A percentile compares a stretch with the other conserved stretches of the same genome.
Conservation (phyloP, 2,797 vertebrate species). For the Dicrostonyx torquatus region DNA sequence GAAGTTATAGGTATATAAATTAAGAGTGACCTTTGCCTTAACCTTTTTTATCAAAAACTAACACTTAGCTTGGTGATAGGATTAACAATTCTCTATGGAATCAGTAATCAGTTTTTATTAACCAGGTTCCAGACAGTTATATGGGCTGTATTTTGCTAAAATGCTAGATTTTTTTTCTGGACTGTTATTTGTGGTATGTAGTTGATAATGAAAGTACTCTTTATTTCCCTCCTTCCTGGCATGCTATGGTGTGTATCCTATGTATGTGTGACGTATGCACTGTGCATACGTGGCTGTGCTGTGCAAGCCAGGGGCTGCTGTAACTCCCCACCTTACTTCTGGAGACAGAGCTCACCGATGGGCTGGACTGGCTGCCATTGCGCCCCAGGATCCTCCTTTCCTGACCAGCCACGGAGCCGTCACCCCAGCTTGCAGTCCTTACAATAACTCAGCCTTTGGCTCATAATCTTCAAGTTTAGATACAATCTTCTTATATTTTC, state of each 20-base stretch:
- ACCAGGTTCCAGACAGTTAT: background rate
- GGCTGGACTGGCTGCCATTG: background rate
- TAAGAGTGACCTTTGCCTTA: conserved; percentile 25
- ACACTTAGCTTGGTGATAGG: conserved; percentile 15
- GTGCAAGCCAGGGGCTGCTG: background rate
- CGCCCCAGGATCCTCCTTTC: background rate
- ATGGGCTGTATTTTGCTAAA: conserved; percentile 17
- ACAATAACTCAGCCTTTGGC: background rate
- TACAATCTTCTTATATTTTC: background rate
- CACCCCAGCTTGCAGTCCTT: background rate
- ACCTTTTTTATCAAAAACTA: conserved; percentile 47
- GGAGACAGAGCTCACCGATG: background rate
- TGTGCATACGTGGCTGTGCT: background rate
- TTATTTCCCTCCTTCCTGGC: background rate
- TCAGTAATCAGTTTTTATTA: conserved; percentile 3
- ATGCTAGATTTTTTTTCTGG: background rate
- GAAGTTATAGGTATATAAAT: conserved; percentile 36
- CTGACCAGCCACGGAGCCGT: background rate
- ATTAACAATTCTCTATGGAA: conserved; percentile 16
- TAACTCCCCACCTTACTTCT: background rate
- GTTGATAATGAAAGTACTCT: background rate
- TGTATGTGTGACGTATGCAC: background rate
- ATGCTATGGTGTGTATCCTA: background rate
- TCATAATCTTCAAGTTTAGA: background rate
- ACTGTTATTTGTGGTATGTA: background rate